Conservation (phyloP, 2,797 vertebrate genomes). For the Atherinosoma microstoma region DNA sequence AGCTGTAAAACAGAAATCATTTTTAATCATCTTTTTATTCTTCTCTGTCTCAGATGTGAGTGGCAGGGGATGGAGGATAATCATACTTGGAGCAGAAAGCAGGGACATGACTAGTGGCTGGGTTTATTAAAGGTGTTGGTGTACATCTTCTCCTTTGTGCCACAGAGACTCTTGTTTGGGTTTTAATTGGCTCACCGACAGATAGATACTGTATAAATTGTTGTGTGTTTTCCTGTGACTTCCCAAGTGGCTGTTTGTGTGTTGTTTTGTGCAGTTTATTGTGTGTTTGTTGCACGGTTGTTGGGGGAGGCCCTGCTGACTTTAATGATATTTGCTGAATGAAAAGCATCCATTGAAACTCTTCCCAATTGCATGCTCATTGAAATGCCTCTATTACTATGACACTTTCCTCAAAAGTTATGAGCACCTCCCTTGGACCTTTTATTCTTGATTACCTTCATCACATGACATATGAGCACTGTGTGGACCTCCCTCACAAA, state of each 20-base stretch:
- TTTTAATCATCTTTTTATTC: conserved; percentile 48
- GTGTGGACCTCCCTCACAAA: conserved; percentile 27
- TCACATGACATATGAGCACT: conserved; percentile 13
- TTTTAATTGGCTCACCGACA: conserved; percentile 78
- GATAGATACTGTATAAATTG: conserved; percentile 60
- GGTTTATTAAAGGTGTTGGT: conserved; percentile 65
- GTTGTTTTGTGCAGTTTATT: conserved; percentile 19
- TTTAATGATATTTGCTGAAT: conserved; percentile 72
- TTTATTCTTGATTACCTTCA: conserved; percentile 17
- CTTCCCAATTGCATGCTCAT: conserved; percentile 63
- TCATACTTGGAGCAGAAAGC: conserved; percentile 43
- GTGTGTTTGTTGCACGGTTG: conserved; percentile 21
- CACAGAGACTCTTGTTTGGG: conserved; percentile 64
- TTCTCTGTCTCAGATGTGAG: conserved; percentile 33
- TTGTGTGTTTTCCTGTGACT: conserved; percentile 58
- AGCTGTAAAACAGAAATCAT: conserved; percentile 34
- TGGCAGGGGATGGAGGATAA: conserved; percentile 47
- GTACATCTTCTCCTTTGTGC: conserved; percentile 48
- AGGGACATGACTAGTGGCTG: conserved; percentile 51
- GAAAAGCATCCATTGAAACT: conserved; percentile 43
- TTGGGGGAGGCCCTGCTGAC: conserved; percentile 32
- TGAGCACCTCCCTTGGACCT: conserved; percentile 5
- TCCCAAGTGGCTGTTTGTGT: conserved; percentile 47
- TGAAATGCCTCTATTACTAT: conserved; percentile 54
- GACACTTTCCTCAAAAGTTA: conserved; percentile 24